A percentile compares a stretch with the other conserved stretches of the same genome.
Evolutionary conservation across 2,797 vertebrate species (phyloP).

Genomic region (Simalia tracyae): DNA sequence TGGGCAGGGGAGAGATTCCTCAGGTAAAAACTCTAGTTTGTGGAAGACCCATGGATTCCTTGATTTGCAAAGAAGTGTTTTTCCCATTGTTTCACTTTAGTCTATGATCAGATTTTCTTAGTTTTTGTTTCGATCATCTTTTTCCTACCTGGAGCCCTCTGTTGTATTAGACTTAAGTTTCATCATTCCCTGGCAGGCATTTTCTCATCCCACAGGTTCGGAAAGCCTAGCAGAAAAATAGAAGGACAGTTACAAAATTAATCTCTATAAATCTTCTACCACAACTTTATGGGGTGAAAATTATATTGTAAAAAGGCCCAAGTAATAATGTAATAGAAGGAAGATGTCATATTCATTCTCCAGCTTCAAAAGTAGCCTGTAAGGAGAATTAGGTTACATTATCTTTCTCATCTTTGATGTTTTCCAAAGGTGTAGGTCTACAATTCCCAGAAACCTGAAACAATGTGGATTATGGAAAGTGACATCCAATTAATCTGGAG

Average conservation of each 20-base stretch:
- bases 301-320: not conserved
- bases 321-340: not conserved
- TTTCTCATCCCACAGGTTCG: not conserved
- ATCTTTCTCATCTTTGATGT: not conserved
- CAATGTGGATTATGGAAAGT: not conserved
- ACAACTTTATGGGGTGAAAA: not conserved
- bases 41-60: not conserved
- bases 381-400: not conserved
- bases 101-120: not conserved
- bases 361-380: not conserved
- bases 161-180: not conserved
- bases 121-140: not conserved
- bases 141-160: not conserved
- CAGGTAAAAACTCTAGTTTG: too few relatives aligned
- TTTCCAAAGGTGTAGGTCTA: not conserved
- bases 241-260: not conserved
- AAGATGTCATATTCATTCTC: not conserved
- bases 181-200: not conserved
- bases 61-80: not conserved
- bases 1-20: not conserved
- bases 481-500: not conserved
- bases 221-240: not conserved
- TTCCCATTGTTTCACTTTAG: not conserved
- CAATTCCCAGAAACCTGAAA: not conserved
- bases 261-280: not conserved